Evolutionary conservation across 1,140 invertebrate species (phyloP).

Genomic region (Scaptomyza montana): DNA sequence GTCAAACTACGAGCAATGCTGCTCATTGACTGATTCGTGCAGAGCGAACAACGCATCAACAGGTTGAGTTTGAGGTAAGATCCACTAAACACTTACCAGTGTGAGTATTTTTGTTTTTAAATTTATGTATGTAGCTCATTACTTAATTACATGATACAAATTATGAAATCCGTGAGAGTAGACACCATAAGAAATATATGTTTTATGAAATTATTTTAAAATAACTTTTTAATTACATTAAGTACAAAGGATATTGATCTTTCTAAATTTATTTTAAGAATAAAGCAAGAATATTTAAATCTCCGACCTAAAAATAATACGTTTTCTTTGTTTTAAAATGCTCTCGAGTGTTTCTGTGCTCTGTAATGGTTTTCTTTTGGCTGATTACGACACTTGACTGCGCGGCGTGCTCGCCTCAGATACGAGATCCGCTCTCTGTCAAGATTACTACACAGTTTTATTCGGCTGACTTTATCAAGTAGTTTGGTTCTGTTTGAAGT

Average conservation of each 20-base stretch:
- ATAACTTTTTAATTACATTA: neutral
- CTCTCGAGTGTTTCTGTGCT: neutral
- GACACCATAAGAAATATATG: too few relatives aligned
- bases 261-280: neutral
- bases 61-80: conserved; percentile 4
- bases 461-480: conserved; percentile 28
- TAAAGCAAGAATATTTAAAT: neutral
- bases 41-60: conserved; percentile 21
- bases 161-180: too few relatives aligned
- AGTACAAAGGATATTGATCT: too few relatives aligned
- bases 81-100: conserved; percentile 1
- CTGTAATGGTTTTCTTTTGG: conserved; percentile 21
- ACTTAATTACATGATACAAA: too few relatives aligned
- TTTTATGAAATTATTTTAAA: neutral
- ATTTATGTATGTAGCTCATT: too few relatives aligned
- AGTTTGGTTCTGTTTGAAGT: conserved; percentile 9
- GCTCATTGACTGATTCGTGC: conserved; percentile 48
- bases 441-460: conserved; percentile 12
- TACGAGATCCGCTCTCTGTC: conserved; percentile 13
- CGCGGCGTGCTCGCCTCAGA: conserved; percentile 11
- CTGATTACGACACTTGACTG: conserved; percentile 38
- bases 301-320: neutral
- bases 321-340: neutral
- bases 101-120: neutral
- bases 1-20: conserved; percentile 49